Evolutionary conservation across 2,113 vertebrate species (phyloP), one percentile per base, ranked within the genome.

Genomic region (Cinclus cinclus): DNA sequence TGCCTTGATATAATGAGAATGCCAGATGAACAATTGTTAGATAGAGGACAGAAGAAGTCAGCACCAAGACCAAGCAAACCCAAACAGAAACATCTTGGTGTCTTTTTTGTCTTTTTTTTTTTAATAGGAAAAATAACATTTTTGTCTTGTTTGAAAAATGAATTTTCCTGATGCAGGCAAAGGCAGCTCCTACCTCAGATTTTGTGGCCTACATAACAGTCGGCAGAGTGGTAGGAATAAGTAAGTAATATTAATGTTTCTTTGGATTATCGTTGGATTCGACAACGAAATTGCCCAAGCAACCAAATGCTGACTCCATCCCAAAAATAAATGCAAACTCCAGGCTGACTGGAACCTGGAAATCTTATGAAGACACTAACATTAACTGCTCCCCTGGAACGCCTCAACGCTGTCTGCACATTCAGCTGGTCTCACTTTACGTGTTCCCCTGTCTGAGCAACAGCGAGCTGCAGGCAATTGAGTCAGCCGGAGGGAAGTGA

Each of bases 401-500:
- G 0, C 41, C 65, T 78, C 68, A 49, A 3, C 0, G 0, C 83
- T 79, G 52, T 82, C 92, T 68, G 62, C 65, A 42, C 55, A 19
- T 53, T 76, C 76, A 74, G 42, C 35, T 76, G 70, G n/a, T 94
- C 81, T 89, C 62, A 22, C 69, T 83, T 84, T 70, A 47, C 2
- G 0, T 65, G 71, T 58, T 77, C 39, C 27, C 44, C 46, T 6
- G 25, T 65, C 31, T 87, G 46, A 87, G 67, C 53, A 70, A n/a
- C 56, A 81, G 71, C 6, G 8, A 80, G 53, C 64, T 83, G 80
- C 4, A 78, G 79, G 73, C 42, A 73, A 23, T 6, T 9, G 3
- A 76, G 76, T 80, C 85, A 89, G 73, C 80, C 83, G 71, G 89
- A 46, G 65, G 65, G 77, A 89, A 92, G 83, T n/a, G 47, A 75